Evolutionary conservation across 2,888 invertebrate genomes (phyloP), one percentile per base, ranked within the genome.

Genomic region (Aricia artaxerxes): DNA sequence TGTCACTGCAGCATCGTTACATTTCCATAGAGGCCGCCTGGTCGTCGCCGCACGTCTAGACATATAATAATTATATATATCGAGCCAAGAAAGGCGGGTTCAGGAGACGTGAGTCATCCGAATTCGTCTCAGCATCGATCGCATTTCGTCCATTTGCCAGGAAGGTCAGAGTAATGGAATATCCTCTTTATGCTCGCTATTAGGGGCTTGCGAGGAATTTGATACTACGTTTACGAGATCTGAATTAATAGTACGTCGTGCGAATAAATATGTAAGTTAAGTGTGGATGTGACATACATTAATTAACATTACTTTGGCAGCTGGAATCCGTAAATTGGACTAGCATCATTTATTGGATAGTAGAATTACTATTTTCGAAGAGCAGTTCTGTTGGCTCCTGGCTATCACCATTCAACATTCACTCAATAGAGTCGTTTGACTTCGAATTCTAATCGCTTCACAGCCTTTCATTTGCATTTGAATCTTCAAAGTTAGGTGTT

Each of bases 21-120:
- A 89, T 87, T 89, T 87, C 87, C 88, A 90, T 87, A 88, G 87
- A 83, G 86, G 87, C 88, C 92, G 93, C 89, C 92, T 86, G 86
- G 82, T 87, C 87, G 93, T 87, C 93, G 93, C 93, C 93, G 84
- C 84, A 85, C 88, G 93, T 92, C 93, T 93, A 94, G 93, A 93
- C 93, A 89, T 88, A 90, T 89, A 89, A 92, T 90, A 90, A 92
- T 93, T 91, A 90, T 90, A 90, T 87, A 90, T 87, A 88, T 88
- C 86, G 89, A 90, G 91, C 91, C 90, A 91, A 90, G 89, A 87
- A 87, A 90, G 91, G 91, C 88, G 90, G 85, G 88, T 86, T 90
- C 90, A 89, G 87, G 87, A 88, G 88, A 89, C 87, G 88, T 93
- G 93, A 93, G 87, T 93, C 92, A 92, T 87, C 88, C 89, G 86